These are phyloP conservation scores for Jordanella pulchra DNA, from an alignment of 2,797 vertebrate genomes.

Conservation along the genomic window DNA sequence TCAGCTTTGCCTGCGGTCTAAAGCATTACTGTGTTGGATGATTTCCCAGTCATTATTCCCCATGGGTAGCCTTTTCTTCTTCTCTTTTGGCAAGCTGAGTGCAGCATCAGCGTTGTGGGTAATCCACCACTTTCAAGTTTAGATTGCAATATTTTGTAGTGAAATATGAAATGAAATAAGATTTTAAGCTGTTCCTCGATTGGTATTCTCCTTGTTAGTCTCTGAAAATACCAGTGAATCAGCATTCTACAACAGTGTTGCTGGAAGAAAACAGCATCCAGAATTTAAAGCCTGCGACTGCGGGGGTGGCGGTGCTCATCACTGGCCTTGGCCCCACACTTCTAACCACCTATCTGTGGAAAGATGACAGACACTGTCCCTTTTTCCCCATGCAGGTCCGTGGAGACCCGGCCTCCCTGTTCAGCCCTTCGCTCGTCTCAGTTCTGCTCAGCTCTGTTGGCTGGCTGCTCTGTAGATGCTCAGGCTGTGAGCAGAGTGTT, in stretches of 20 bases:
- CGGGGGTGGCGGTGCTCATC: slow-evolving; percentile 51
- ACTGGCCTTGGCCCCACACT: slow-evolving; percentile 56
- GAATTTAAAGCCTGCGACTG: slow-evolving; percentile 44
- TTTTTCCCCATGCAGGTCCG: slow-evolving; percentile 56
- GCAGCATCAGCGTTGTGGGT: slow-evolving; percentile 17
- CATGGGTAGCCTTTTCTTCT: slow-evolving; percentile 16
- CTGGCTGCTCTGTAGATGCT: slow-evolving; percentile 71
- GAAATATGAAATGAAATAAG: not conserved
- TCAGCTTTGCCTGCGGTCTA: slow-evolving; percentile 31
- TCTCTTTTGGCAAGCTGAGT: slow-evolving; percentile 30
- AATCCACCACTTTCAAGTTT: slow-evolving; percentile 17
- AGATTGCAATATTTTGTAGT: not conserved
- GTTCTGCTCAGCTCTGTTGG: slow-evolving; percentile 75
- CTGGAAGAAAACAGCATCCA: slow-evolving; percentile 18
- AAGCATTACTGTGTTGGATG: slow-evolving; percentile 32
- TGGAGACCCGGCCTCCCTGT: slow-evolving; percentile 72
- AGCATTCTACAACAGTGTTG: slow-evolving; percentile 37
- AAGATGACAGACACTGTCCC: slow-evolving; percentile 69
- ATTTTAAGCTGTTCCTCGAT: not conserved
- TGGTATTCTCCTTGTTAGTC: not conserved
- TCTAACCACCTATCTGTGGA: slow-evolving; percentile 63
- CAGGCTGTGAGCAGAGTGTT: slow-evolving; percentile 66
- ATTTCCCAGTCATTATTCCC: slow-evolving; percentile 42
- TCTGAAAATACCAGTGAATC: slow-evolving; percentile 6
- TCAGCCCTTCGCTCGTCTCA: slow-evolving; percentile 64